Conservation (phyloP, 2,888 invertebrate species). For the Eubasilissa splendida region DNA sequence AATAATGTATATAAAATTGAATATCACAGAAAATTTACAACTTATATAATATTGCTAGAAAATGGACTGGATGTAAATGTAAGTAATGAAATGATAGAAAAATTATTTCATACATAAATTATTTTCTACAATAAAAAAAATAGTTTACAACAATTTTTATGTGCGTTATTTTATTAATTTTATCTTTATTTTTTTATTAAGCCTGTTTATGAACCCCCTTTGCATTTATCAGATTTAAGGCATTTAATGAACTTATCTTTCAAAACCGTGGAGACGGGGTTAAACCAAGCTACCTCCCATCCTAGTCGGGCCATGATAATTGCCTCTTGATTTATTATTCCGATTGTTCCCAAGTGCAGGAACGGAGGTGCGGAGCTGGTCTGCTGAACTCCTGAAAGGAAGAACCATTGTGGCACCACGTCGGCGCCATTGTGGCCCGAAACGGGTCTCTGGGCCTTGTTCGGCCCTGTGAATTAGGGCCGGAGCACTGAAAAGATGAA, state of each 20-base stretch:
- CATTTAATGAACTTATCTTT: not conserved
- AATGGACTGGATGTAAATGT: too few relatives aligned
- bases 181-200: too few relatives aligned
- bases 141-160: too few relatives aligned
- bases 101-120: too few relatives aligned
- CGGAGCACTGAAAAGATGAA: constrained; percentile 13
- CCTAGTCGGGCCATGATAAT: constrained; percentile 47
- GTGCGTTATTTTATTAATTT: too few relatives aligned
- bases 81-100: too few relatives aligned
- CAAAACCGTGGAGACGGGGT: constrained; percentile 13
- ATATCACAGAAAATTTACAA: too few relatives aligned
- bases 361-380: constrained; percentile 31
- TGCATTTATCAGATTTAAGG: too few relatives aligned
- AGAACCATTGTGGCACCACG: constrained; percentile 32
- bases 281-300: not conserved
- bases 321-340: constrained; percentile 55
- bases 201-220: too few relatives aligned
- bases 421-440: constrained; percentile 28
- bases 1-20: too few relatives aligned
- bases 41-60: too few relatives aligned
- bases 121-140: too few relatives aligned
- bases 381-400: constrained; percentile 28
- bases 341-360: constrained; percentile 54
- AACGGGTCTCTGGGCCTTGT: constrained; percentile 16
- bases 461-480: constrained; percentile 36